phyloP scores from a whole-genome alignment of 2,797 vertebrate genomes.

The Falco peregrinus region DNA sequence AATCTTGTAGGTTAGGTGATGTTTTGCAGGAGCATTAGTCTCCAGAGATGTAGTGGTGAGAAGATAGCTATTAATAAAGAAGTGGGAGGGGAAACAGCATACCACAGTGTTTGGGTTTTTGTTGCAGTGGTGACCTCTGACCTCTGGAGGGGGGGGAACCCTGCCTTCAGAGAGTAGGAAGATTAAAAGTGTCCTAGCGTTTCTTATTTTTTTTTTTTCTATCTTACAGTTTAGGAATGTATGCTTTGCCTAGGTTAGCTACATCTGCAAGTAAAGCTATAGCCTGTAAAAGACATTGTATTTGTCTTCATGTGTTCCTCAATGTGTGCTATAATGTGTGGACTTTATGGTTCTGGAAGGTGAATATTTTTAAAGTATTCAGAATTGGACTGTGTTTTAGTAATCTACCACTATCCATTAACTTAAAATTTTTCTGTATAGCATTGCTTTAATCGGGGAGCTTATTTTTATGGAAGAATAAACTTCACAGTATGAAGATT shows the following conservation, averaged over 20 bases:
- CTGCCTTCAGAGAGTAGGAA: not conserved
- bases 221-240: not conserved
- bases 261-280: not conserved
- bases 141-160: not conserved
- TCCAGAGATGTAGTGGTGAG: not conserved
- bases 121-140: not conserved
- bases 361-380: not conserved
- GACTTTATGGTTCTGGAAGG: not conserved
- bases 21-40: not conserved
- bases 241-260: not conserved
- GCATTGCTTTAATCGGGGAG: not conserved
- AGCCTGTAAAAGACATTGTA: not conserved
- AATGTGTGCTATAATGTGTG: fast-evolving
- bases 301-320: not conserved
- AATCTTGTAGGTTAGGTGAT: not conserved
- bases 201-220: not conserved
- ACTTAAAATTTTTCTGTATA: not conserved
- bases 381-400: not conserved
- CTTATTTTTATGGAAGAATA: not conserved
- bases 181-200: not conserved
- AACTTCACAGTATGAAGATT: fast-evolving
- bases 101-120: not conserved
- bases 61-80: not conserved
- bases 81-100: not conserved
- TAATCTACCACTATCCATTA: not conserved